phyloP scores from a whole-genome alignment of 2,113 vertebrate species.

The Abramis brama region DNA sequence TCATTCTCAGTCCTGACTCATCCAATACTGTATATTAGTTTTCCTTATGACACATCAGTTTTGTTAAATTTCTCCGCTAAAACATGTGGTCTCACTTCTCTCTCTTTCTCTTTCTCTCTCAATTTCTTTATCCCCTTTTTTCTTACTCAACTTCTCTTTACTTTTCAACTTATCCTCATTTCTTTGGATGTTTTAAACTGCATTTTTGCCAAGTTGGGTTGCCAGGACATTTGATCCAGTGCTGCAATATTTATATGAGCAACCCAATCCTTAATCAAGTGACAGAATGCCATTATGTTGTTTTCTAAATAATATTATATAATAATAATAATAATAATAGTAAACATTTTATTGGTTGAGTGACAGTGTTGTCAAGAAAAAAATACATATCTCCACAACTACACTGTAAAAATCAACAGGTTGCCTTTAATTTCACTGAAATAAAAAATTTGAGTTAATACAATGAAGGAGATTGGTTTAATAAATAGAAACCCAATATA shows the following conservation, averaged over 20 bases:
- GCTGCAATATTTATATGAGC: not conserved
- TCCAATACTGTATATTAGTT: conserved; percentile 3
- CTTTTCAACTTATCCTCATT: not conserved
- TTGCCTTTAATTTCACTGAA: too few relatives aligned
- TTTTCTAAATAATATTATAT: not conserved
- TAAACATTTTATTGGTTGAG: not conserved
- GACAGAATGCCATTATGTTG: not conserved
- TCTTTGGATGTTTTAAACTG: not conserved
- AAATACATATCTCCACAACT: not conserved
- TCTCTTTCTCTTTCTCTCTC: not conserved
- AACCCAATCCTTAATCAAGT: not conserved
- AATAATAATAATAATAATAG: not conserved
- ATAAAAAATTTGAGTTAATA: too few relatives aligned
- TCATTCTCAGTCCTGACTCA: conserved; percentile 15
- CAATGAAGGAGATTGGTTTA: too few relatives aligned
- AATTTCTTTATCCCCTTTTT: not conserved
- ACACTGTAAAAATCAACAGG: not conserved
- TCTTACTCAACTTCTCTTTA: not conserved
- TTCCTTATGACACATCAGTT: conserved; percentile 18
- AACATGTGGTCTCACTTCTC: not conserved
- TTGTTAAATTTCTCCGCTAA: conserved; percentile 2
- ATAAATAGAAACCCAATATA: too few relatives aligned
- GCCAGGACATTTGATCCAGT: not conserved
- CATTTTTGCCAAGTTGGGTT: not conserved
- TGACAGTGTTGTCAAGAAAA: not conserved